Evolutionary conservation across 2,888 invertebrate species (phyloP), one percentile per base, ranked within the genome.

Genomic region (Lymantria dispar): DNA sequence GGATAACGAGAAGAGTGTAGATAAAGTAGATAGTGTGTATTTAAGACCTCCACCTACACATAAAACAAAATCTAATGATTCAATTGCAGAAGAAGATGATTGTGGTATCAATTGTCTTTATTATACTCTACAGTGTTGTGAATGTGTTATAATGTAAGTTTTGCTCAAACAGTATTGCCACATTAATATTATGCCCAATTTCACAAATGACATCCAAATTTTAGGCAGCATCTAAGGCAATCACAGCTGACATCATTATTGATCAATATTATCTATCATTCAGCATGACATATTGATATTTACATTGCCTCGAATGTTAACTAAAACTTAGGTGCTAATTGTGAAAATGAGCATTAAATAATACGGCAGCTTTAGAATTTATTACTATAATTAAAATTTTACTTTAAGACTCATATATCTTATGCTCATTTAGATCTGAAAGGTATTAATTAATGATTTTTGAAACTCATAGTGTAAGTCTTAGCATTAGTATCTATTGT

Each of bases 21-120:
- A 89, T 49, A 87, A 86, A 57, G 85, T 87, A 2, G 89, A 90
- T 49, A 85, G 88, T 69, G 87, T 83, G 1, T 83, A 76, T 54
- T 54, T 87, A 14, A 66, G 77, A 55, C 76, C 80, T 11, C 76
- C 76, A 0, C 78, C 83, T 0, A 58, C 76, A 1, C 77, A 80
- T 36, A 86, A 87, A 50, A 60, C 76, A 1, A 68, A 74, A 3
- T 79, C 85, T 0, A 64, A 64, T 8, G 59, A 73, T 0, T 74
- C 87, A 46, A 72, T 74, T 0, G 76, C 79, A 3, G 92, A 93
- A 53, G 93, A 94, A 13, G 93, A 93, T 56, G 88, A 87, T 45
- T 94, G 94, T 64, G 88, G 92, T 48, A 89, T 94, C 11, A 92
- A 92, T 70, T 94, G 94, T 67, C 82, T 94, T 13, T 94, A 94